A percentile compares a stretch with the other conserved stretches of the same genome.
Evolutionary conservation across 1,140 invertebrate genomes (phyloP).

Genomic region (Lordiphosa mommai): DNA sequence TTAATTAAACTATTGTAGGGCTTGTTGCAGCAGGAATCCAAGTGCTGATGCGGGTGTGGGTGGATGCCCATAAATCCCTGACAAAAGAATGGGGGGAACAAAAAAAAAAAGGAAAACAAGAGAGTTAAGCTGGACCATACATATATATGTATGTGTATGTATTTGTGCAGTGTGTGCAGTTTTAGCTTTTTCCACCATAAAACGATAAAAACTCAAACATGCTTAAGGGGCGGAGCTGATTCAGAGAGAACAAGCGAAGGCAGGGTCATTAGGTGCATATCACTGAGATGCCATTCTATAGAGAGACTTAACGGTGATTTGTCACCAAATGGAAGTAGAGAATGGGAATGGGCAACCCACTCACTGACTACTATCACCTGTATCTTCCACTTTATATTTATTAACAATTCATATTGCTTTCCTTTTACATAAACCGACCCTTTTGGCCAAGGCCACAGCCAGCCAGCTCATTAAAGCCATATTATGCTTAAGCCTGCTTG

Average conservation of each 20-base stretch:
- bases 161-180: slow-evolving; percentile 47
- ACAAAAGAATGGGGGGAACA: slow-evolving; percentile 8
- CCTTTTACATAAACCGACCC: neutral
- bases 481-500: slow-evolving; percentile 40
- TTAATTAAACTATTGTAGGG: slow-evolving; percentile 76
- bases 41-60: neutral
- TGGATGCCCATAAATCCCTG: slow-evolving; percentile 35
- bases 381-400: too few species aligned
- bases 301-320: too few species aligned
- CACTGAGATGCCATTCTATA: too few species aligned
- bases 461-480: slow-evolving; percentile 64
- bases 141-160: slow-evolving; percentile 29
- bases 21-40: slow-evolving; percentile 19
- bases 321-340: too few species aligned
- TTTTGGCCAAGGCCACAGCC: neutral
- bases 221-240: too few species aligned
- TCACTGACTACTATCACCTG: too few species aligned
- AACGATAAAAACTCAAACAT: neutral
- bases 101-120: slow-evolving; percentile 14
- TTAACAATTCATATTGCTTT: too few species aligned
- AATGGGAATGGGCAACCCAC: too few species aligned
- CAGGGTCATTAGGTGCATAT: too few species aligned
- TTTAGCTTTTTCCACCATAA: slow-evolving; percentile 13
- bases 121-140: slow-evolving; percentile 30
- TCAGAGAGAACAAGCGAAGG: too few species aligned